Base-by-base conservation (phyloP, 2,888 invertebrate species). In the Hirudinaria manillensis region DNA sequence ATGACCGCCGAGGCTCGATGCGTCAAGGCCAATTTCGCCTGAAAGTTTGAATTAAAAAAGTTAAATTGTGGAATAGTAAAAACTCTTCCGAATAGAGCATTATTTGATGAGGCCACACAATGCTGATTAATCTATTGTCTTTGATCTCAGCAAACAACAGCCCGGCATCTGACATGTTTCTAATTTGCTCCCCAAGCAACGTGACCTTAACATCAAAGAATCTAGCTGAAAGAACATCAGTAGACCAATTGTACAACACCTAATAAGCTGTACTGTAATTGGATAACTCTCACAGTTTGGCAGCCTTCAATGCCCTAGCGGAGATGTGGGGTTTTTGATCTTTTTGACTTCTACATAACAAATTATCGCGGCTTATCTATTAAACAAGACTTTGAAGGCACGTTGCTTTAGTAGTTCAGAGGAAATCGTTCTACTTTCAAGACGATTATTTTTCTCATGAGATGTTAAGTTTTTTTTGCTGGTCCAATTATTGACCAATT, bases 1-100 rank as follows among this genome's bases (percentile, higher is more conserved):
- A 76, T 76, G 68, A 76, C 76, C 1, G 76, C 76, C 16, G 68
- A 36, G 27, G 76, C 76, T n/a, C 76, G 68, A 29, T 72, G 38
- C 1, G 72, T 65, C n/a, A 76, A 24, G 19, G 73, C 76, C 73
- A 76, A 61, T 32, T 73, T 67, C 38, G 76, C 76, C 76, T 76
- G 36, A 27, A 29, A 10, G 55, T 21, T 24, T 53, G n/a, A 29
- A 55, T 29, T 72, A 27, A 71, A 71, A 29, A 6, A 21, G 24
- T 32, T 51, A 71, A n/a, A 45, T 71, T 13, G 51, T 24, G 27
- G 32, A 53, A 2, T 53, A 51, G 36, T 45, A 32, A 36, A 34
- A 24, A 13, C 29, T 29, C 61, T 27, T n/a, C 24, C 1, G 13
- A 24, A 19, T 24, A 61, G 29, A 7, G 61, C 24, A 29, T 29